Evolutionary conservation across 1,140 invertebrate genomes (phyloP).

Genomic region (Trypoxylus dichotomus): DNA sequence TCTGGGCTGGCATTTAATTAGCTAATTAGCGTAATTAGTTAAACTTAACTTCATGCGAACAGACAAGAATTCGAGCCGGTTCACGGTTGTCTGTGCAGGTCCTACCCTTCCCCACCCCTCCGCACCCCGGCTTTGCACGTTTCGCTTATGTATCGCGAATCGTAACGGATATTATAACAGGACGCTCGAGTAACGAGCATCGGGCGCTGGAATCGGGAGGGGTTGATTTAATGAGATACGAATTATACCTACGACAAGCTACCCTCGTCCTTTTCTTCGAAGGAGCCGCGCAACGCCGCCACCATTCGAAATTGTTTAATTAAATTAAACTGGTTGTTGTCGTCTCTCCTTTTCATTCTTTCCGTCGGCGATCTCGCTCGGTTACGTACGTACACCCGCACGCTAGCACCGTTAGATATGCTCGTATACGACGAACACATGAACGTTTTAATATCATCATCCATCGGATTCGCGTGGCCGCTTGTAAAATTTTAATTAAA

Average conservation of each 20-base stretch:
- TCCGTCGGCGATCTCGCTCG: not conserved
- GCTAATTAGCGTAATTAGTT: conserved; percentile 44
- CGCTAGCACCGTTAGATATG: not conserved
- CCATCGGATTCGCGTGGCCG: not conserved
- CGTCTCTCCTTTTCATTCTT: too few species aligned
- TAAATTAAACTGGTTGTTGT: not conserved
- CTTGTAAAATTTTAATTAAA: conserved; percentile 1
- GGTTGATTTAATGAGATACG: not conserved
- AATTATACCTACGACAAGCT: not conserved
- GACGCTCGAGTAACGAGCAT: not conserved
- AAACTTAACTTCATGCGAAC: conserved; percentile 37
- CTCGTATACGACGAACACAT: not conserved
- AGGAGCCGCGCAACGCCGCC: conserved; percentile 11
- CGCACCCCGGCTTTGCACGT: too few species aligned
- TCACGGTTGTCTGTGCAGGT: not conserved
- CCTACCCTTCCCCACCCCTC: not conserved
- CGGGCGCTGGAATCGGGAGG: not conserved
- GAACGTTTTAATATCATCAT: not conserved
- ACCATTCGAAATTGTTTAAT: conserved; percentile 13
- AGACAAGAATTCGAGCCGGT: conserved; percentile 34
- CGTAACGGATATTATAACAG: not conserved
- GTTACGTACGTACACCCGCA: not conserved
- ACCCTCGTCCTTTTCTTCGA: not conserved
- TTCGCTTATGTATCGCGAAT: not conserved
- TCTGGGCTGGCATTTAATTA: conserved; percentile 40